phyloP scores from a whole-genome alignment of 2,113 vertebrate species.

The Riparia riparia region DNA sequence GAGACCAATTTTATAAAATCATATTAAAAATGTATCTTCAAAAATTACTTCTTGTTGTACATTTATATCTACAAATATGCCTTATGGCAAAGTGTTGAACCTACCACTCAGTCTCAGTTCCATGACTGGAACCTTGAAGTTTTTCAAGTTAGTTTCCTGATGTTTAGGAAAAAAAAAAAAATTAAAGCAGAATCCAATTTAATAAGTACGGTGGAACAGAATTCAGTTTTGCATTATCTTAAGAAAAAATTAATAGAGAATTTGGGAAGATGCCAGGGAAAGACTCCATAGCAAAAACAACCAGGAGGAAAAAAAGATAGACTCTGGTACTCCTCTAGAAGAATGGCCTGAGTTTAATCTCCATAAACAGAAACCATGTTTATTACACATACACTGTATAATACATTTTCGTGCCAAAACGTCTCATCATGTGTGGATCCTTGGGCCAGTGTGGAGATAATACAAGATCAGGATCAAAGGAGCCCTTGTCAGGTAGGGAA shows the following conservation, averaged over 20 bases:
- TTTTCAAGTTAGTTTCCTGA: background rate
- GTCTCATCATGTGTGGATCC: background rate
- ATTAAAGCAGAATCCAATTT: background rate
- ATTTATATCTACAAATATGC: background rate
- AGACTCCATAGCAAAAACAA: background rate
- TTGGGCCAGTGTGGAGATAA: background rate
- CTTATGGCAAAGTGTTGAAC: background rate
- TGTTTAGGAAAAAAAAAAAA: background rate
- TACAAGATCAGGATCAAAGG: background rate
- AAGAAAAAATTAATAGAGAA: background rate
- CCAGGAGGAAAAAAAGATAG: background rate
- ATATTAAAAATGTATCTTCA: background rate
- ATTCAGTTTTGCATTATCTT: background rate
- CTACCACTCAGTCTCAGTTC: background rate
- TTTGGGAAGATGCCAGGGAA: background rate
- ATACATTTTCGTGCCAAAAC: background rate
- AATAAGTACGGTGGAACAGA: background rate
- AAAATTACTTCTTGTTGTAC: background rate
- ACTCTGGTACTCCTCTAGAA: background rate
- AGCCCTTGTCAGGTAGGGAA: background rate
- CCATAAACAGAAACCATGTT: background rate
- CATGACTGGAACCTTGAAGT: background rate
- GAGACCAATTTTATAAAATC: background rate
- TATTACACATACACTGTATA: background rate
- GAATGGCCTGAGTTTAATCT: background rate